Conservation (phyloP, 2,888 invertebrate species). For the Cryptus viduatorius region DNA sequence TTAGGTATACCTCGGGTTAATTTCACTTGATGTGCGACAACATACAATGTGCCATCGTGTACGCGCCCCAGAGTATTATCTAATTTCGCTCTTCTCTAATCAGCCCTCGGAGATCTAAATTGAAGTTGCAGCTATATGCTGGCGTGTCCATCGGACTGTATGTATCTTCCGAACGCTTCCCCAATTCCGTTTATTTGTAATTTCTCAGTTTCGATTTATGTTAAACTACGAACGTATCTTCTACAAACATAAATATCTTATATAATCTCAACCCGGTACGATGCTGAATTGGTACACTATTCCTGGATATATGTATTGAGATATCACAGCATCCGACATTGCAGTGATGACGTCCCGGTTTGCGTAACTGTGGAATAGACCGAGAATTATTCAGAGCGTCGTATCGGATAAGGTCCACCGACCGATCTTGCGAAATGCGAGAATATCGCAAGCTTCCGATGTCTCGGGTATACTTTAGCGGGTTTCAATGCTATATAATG, state of each 20-base stretch:
- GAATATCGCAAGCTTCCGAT: slow-evolving; percentile 24
- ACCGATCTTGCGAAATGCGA: slow-evolving; percentile 48
- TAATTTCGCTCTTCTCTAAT: slow-evolving; percentile 3
- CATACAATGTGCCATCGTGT: slow-evolving; percentile 7
- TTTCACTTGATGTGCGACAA: slow-evolving; percentile 44
- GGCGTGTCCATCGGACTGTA: too few species aligned
- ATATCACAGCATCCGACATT: background rate
- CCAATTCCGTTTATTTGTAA: too few species aligned
- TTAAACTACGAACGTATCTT: too few species aligned
- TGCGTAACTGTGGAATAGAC: slow-evolving; percentile 39
- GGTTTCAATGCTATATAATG: slow-evolving; percentile 22
- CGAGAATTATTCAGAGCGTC: slow-evolving; percentile 62
- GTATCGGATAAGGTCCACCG: slow-evolving; percentile 48
- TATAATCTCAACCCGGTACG: too few species aligned
- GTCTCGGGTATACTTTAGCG: background rate
- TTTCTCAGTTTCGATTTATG: too few species aligned
- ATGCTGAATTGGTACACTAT: too few species aligned
- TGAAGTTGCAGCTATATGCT: background rate
- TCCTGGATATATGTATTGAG: background rate
- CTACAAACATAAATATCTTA: too few species aligned
- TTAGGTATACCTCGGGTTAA: slow-evolving; percentile 48
- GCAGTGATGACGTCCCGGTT: slow-evolving; percentile 17
- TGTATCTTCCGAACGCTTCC: too few species aligned
- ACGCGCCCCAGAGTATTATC: slow-evolving; percentile 9
- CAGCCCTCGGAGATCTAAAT: slow-evolving; percentile 3